Conservation (phyloP, 2,113 vertebrate genomes). For the Illadopsis cleaveri region DNA sequence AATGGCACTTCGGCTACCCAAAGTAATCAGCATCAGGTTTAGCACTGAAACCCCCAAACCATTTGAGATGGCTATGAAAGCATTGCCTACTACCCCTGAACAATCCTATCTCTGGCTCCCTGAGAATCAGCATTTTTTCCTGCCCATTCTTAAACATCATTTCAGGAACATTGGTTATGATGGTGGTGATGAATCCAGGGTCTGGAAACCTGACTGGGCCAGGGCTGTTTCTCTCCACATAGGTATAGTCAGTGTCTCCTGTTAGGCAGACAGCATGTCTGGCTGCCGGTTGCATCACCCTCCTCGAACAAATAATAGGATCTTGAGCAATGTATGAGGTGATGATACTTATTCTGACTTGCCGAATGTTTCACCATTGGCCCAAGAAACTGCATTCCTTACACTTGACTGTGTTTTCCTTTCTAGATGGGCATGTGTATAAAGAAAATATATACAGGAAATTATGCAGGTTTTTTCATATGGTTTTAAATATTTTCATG, state of each 20-base stretch:
- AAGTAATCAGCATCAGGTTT: not conserved
- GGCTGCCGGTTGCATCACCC: not conserved
- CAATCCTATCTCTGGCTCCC: not conserved
- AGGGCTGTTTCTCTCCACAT: not conserved
- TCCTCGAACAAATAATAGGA: not conserved
- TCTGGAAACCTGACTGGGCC: not conserved
- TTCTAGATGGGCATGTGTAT: not conserved
- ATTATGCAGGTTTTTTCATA: not conserved
- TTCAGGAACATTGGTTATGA: not conserved
- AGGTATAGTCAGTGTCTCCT: not conserved
- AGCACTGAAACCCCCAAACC: not conserved
- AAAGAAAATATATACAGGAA: not conserved
- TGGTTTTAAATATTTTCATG: not conserved
- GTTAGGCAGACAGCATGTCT: not conserved
- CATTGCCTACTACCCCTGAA: not conserved
- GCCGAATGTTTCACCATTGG: not conserved
- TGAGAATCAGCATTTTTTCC: not conserved
- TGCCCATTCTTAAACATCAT: not conserved
- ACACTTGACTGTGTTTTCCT: not conserved
- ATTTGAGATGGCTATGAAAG: not conserved
- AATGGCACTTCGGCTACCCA: not conserved
- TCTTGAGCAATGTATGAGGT: conserved; percentile 39
- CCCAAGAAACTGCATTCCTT: not conserved
- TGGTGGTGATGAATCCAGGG: not conserved
- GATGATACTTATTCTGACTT: not conserved